Evolutionary conservation across 2,888 invertebrate species (phyloP).

Genomic region (Loripinus fragilis): DNA sequence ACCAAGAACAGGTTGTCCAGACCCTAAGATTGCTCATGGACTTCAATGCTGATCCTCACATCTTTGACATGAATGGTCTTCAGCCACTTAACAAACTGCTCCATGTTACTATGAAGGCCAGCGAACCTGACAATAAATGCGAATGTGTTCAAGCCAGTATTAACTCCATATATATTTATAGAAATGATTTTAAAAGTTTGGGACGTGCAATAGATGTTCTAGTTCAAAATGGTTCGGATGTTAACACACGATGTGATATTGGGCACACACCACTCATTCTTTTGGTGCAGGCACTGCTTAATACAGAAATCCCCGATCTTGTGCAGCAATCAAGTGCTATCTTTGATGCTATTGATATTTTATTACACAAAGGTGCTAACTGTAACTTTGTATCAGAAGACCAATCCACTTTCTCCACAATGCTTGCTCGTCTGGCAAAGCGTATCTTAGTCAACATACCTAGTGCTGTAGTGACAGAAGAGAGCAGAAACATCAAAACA

Average conservation of each 20-base stretch:
- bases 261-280: slow-evolving; percentile 88
- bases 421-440: slow-evolving; percentile 69
- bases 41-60: slow-evolving; percentile 80
- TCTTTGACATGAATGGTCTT: slow-evolving; percentile 86
- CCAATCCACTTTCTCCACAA: slow-evolving; percentile 87
- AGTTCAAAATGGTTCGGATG: slow-evolving; percentile 74
- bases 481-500: slow-evolving; percentile 29
- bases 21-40: slow-evolving; percentile 76
- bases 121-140: slow-evolving; percentile 86
- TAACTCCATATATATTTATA: slow-evolving; percentile 84
- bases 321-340: slow-evolving; percentile 85
- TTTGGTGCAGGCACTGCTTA: slow-evolving; percentile 89
- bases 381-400: slow-evolving; percentile 87
- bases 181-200: slow-evolving; percentile 74
- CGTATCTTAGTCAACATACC: slow-evolving; percentile 57
- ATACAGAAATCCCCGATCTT: slow-evolving; percentile 89
- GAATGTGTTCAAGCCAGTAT: slow-evolving; percentile 89
- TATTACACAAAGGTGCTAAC: slow-evolving; percentile 89
- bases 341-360: slow-evolving; percentile 88
- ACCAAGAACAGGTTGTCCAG: slow-evolving; percentile 78
- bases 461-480: background rate
- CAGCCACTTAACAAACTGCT: slow-evolving; percentile 89
- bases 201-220: slow-evolving; percentile 72
- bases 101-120: slow-evolving; percentile 85
- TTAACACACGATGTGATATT: slow-evolving; percentile 70